Evolutionary conservation across 2,888 invertebrate species (phyloP).

Genomic region (Orthosia gracilis): DNA sequence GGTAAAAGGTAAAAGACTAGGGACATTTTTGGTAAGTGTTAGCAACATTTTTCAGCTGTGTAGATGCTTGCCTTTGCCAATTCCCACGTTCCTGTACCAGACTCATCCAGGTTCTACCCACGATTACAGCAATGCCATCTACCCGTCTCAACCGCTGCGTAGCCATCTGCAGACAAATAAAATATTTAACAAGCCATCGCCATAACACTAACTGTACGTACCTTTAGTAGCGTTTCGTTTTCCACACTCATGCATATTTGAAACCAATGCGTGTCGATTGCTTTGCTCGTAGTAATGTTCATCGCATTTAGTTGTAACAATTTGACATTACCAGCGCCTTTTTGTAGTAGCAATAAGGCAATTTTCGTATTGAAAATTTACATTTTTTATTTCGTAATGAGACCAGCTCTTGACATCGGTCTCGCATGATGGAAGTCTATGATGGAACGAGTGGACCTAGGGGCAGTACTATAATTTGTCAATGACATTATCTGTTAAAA

Average conservation of each 20-base stretch:
- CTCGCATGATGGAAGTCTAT: too few relatives aligned
- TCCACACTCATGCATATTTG: conserved; percentile 44
- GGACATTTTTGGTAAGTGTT: too few relatives aligned
- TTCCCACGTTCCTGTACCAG: too few relatives aligned
- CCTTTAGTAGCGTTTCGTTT: conserved; percentile 15
- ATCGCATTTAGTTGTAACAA: neutral
- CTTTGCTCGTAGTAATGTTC: neutral
- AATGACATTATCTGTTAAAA: too few relatives aligned
- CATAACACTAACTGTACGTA: conserved; percentile 6
- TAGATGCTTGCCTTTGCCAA: too few relatives aligned
- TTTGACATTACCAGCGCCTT: neutral
- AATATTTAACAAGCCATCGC: conserved; percentile 21
- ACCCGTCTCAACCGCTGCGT: too few relatives aligned
- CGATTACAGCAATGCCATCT: too few relatives aligned
- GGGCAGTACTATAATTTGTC: too few relatives aligned
- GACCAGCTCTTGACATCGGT: neutral
- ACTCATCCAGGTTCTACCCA: too few relatives aligned
- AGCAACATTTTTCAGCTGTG: too few relatives aligned
- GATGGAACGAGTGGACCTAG: too few relatives aligned
- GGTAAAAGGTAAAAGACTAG: too few relatives aligned
- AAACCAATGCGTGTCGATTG: conserved; percentile 35
- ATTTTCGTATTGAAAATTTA: neutral
- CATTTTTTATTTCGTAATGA: neutral
- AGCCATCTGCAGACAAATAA: neutral
- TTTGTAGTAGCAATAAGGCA: neutral